A percentile compares a stretch with the other conserved stretches of the same genome.
These are phyloP conservation scores for Morus bassanus DNA, from an alignment of 2,797 vertebrate species.

Conservation along the genomic window DNA sequence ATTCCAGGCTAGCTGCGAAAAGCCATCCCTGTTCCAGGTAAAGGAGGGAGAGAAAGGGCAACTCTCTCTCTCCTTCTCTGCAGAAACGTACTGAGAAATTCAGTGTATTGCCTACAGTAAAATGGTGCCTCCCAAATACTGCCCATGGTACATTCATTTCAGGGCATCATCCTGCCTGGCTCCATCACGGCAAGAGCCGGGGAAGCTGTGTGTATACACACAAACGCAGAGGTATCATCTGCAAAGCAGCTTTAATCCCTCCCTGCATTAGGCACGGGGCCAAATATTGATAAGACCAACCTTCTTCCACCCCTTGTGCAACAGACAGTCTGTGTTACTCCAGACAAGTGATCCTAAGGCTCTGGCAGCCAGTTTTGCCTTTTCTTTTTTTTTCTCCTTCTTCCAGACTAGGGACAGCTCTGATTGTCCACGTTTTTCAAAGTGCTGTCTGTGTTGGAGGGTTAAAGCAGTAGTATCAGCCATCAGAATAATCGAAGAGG, in stretches of 20 bases:
- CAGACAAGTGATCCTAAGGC: not conserved
- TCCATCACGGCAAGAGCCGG: rapidly evolving
- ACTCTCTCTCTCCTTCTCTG: not conserved
- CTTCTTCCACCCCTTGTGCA: not conserved
- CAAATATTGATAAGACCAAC: rapidly evolving
- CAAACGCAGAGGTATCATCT: not conserved
- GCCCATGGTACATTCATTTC: rapidly evolving
- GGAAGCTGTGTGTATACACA: not conserved
- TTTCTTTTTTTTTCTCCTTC: too few species aligned
- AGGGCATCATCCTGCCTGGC: not conserved
- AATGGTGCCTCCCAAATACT: rapidly evolving
- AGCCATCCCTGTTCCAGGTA: not conserved
- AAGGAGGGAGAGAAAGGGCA: not conserved
- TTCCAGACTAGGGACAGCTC: not conserved
- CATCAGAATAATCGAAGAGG: rapidly evolving
- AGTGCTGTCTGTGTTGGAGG: too few species aligned
- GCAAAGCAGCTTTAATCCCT: not conserved
- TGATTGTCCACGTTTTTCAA: not conserved
- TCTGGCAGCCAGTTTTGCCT: not conserved
- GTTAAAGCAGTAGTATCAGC: not conserved
- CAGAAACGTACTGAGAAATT: not conserved
- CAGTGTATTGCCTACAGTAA: not conserved
- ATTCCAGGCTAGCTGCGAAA: not conserved
- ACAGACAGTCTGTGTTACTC: too few species aligned
- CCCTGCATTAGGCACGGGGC: not conserved